Conservation (phyloP, 2,888 invertebrate species). For the Emesis furor region DNA sequence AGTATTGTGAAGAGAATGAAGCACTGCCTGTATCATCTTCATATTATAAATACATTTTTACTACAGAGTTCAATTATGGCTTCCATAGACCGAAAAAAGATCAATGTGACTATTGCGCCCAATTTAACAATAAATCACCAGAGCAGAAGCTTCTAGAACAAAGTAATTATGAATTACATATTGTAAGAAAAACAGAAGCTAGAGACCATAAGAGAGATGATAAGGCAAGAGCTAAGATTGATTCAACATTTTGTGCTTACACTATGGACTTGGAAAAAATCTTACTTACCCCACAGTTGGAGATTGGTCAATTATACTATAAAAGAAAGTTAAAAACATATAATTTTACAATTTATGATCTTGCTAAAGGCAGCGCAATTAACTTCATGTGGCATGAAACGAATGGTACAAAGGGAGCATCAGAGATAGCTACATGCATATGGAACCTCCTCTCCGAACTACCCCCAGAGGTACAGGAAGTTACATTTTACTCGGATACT, state of each 20-base stretch:
- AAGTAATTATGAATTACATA: conserved; percentile 9
- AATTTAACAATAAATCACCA: conserved; percentile 4
- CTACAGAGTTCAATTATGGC: conserved; percentile 14
- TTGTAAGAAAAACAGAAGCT: conserved; percentile 14
- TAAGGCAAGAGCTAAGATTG: too few species aligned
- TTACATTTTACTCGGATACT: conserved; percentile 56
- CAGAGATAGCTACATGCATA: conserved; percentile 16
- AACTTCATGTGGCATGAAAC: too few species aligned
- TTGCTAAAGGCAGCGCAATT: too few species aligned
- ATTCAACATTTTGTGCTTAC: too few species aligned
- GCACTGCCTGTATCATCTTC: conserved; percentile 1
- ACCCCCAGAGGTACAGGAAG: conserved; percentile 18
- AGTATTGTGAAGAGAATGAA: neutral
- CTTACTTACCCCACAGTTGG: too few species aligned
- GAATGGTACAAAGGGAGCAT: conserved; percentile 14
- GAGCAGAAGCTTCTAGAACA: neutral
- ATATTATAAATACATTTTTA: conserved; percentile 15
- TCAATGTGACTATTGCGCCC: conserved; percentile 15
- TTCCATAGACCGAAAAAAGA: conserved; percentile 23
- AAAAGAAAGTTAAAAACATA: too few species aligned
- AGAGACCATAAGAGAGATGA: neutral
- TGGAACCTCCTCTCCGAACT: conserved; percentile 17
- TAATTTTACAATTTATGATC: too few species aligned
- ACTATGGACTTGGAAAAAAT: too few species aligned
- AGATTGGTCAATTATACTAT: too few species aligned